Percentiles rank a stretch among this genome's conserved stretches.
Evolutionary conservation across 1,140 invertebrate genomes (phyloP).

Genomic region (Drosophila orosa): DNA sequence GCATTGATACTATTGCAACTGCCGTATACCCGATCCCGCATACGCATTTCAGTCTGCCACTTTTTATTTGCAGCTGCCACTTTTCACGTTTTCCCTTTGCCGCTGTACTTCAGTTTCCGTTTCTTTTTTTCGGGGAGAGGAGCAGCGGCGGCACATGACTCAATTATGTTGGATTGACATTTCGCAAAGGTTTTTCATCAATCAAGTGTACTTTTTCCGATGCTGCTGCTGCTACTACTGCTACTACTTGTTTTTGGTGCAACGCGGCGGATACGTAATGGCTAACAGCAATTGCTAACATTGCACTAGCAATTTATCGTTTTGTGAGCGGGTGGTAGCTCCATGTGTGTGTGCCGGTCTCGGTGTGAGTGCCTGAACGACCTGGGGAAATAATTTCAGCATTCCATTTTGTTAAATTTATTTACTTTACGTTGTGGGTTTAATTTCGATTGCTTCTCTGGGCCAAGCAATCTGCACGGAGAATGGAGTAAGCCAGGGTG

Average conservation of each 20-base stretch:
- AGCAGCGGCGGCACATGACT: constrained; percentile 44
- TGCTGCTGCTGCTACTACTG: constrained; percentile 17
- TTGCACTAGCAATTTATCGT: constrained; percentile 70
- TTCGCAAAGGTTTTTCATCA: constrained; percentile 73
- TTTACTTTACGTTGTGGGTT: constrained; percentile 35
- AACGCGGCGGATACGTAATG: constrained; percentile 75
- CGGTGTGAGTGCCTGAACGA: constrained; percentile 31
- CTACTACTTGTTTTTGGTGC: constrained; percentile 45
- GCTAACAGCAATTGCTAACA: constrained; percentile 69
- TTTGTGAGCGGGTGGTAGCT: constrained; percentile 1
- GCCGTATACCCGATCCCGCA: constrained; percentile 9
- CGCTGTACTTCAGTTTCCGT: not conserved
- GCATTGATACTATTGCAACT: constrained; percentile 14
- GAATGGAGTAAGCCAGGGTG: constrained; percentile 18
- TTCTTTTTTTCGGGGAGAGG: constrained; percentile 2
- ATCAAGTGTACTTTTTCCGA: constrained; percentile 71
- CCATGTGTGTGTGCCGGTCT: not conserved
- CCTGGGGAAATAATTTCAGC: constrained; percentile 59
- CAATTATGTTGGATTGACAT: constrained; percentile 80
- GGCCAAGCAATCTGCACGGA: constrained; percentile 28
- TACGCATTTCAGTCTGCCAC: constrained; percentile 40
- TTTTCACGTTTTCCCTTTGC: constrained; percentile 45
- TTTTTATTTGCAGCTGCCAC: constrained; percentile 52
- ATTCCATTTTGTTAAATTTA: constrained; percentile 62
- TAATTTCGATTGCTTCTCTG: constrained; percentile 56